These are phyloP conservation scores for Gasterosteus aculeatus DNA, from an alignment of 2,113 vertebrate species.

Conservation along the genomic window DNA sequence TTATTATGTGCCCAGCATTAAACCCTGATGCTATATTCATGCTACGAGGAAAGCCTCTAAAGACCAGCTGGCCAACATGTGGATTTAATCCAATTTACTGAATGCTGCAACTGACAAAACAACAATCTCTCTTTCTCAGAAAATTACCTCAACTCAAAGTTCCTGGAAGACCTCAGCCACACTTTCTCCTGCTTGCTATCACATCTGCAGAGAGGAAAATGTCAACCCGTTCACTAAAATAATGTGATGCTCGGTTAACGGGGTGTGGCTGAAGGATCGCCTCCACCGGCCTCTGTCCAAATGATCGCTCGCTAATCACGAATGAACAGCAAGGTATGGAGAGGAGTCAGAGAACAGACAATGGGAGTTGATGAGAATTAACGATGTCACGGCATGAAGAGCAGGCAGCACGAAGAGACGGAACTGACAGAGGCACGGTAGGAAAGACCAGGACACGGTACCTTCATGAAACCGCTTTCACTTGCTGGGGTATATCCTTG, in stretches of 20 bases:
- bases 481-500: background rate
- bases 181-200: slow-evolving; percentile 13
- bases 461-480: background rate
- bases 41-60: slow-evolving; percentile 45
- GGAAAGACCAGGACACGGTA: background rate
- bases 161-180: slow-evolving; percentile 35
- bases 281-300: slow-evolving; percentile 37
- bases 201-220: slow-evolving; percentile 36
- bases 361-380: slow-evolving; percentile 67
- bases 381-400: slow-evolving; percentile 53
- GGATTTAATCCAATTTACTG: slow-evolving; percentile 73
- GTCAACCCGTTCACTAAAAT: slow-evolving; percentile 19
- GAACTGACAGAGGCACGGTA: background rate
- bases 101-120: slow-evolving; percentile 56
- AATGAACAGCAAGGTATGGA: slow-evolving; percentile 39
- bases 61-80: slow-evolving; percentile 54
- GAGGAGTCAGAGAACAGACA: slow-evolving; percentile 53
- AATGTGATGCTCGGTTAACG: slow-evolving; percentile 50
- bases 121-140: slow-evolving; percentile 37
- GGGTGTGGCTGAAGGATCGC: slow-evolving; percentile 31
- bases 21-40: slow-evolving; percentile 70
- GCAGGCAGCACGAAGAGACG: slow-evolving; percentile 12
- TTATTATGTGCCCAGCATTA: slow-evolving; percentile 59
- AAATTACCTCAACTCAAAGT: slow-evolving; percentile 49
- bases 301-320: slow-evolving; percentile 57